Percentiles rank a stretch among this genome's conserved stretches.
Evolutionary conservation across 2,797 vertebrate species (phyloP).

Genomic region (Babyrousa celebensis): DNA sequence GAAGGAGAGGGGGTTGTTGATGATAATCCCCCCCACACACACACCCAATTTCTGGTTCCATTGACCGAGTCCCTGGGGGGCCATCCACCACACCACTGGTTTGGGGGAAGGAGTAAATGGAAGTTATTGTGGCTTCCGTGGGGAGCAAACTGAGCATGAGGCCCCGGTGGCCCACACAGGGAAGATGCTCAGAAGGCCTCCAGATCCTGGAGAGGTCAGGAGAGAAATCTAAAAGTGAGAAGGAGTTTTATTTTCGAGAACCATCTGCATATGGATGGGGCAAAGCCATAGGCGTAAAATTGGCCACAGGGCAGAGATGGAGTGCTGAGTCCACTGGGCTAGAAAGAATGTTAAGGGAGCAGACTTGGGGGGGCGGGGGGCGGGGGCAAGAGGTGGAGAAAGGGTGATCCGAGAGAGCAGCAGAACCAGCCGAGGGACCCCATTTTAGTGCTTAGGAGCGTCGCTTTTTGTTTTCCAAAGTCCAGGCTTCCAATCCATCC

Average conservation of each 20-base stretch:
- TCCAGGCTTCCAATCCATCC: neutral
- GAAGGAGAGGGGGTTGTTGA: neutral
- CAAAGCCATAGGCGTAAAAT: fast-evolving
- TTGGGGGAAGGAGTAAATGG: neutral
- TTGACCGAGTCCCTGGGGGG: fast-evolving
- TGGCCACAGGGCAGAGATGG: neutral
- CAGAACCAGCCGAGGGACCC: neutral
- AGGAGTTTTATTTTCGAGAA: neutral
- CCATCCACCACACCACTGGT: too few relatives aligned
- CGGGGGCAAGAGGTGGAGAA: neutral
- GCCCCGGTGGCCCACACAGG: neutral
- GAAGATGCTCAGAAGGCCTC: neutral
- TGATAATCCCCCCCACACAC: neutral
- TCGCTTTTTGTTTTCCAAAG: neutral
- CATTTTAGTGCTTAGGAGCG: neutral
- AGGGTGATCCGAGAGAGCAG: neutral
- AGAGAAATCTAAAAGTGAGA: neutral
- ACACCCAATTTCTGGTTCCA: neutral
- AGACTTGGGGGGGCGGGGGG: neutral
- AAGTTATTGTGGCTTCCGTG: neutral
- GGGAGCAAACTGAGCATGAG: neutral
- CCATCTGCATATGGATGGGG: neutral
- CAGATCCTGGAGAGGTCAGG: neutral
- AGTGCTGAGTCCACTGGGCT: neutral
- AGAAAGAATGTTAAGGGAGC: neutral